phyloP scores from a whole-genome alignment of 1,140 invertebrate species.

The Macrobrachium nipponense region DNA sequence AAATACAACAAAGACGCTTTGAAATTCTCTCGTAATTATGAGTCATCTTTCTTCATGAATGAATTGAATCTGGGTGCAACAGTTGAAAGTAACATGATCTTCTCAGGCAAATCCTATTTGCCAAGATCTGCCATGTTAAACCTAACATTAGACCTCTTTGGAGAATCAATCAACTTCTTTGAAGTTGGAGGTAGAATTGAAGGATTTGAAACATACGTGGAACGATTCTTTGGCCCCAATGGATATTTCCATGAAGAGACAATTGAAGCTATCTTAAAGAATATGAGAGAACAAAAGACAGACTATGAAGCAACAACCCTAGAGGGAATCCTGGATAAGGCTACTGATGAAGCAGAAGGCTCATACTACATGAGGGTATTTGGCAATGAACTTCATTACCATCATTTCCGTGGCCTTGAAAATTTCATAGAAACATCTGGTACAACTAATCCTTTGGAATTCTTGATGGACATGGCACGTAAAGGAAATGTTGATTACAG shows the following conservation, averaged over 20 bases:
- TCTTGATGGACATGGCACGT: slow-evolving; percentile 46
- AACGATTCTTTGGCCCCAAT: slow-evolving; percentile 86
- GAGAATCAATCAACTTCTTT: slow-evolving; percentile 85
- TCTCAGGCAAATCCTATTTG: slow-evolving; percentile 87
- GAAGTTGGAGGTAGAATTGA: slow-evolving; percentile 86
- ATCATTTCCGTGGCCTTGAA: slow-evolving; percentile 65
- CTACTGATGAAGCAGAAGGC: slow-evolving; percentile 64
- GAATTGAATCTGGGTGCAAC: slow-evolving; percentile 79
- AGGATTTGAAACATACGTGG: slow-evolving; percentile 85
- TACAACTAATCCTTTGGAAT: slow-evolving; percentile 41
- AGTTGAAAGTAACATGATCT: slow-evolving; percentile 83
- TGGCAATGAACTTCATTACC: slow-evolving; percentile 72
- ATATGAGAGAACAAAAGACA: slow-evolving; percentile 67
- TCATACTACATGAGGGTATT: slow-evolving; percentile 70
- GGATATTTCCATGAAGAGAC: slow-evolving; percentile 73
- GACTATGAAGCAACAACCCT: slow-evolving; percentile 55
- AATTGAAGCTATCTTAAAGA: slow-evolving; percentile 70
- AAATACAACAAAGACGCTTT: slow-evolving; percentile 83
- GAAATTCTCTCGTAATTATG: slow-evolving; percentile 84
- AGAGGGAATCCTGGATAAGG: slow-evolving; percentile 57
- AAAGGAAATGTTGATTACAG: slow-evolving; percentile 66
- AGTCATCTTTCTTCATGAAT: slow-evolving; percentile 80
- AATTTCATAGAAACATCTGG: slow-evolving; percentile 9
- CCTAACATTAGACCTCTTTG: slow-evolving; percentile 87
- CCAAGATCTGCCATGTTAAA: slow-evolving; percentile 85